Evolutionary conservation across 2,797 vertebrate genomes (phyloP).

Genomic region (Hippocampus kuda): DNA sequence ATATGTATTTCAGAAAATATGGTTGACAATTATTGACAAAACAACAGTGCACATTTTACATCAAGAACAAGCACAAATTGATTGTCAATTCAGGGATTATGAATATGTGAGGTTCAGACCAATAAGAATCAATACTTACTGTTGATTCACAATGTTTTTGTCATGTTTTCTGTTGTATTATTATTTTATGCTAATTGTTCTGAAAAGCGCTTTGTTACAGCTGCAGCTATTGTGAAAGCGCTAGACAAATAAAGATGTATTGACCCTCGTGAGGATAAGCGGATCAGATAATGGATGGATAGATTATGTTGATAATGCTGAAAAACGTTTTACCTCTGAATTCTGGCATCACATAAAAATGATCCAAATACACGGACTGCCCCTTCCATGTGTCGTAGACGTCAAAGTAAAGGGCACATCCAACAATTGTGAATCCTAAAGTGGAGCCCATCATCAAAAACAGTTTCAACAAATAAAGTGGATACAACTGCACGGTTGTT

Average conservation of each 20-base stretch:
- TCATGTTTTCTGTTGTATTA: no score
- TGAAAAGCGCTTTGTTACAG: no score
- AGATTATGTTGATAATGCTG: background rate
- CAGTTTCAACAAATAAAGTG: background rate
- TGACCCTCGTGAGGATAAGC: no score
- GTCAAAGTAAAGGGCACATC: slow-evolving; percentile 73
- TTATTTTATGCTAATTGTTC: no score
- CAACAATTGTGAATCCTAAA: slow-evolving; percentile 65
- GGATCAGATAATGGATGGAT: no score
- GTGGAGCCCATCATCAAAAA: background rate
- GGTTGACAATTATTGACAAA: background rate
- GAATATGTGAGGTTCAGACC: background rate
- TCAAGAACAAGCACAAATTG: no score
- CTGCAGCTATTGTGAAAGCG: no score
- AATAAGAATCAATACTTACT: background rate
- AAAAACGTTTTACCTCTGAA: slow-evolving; percentile 52
- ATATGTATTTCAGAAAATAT: background rate
- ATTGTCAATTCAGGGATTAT: background rate
- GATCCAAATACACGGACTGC: slow-evolving; percentile 67
- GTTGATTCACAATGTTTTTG: no score
- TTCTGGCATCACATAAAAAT: slow-evolving; percentile 76
- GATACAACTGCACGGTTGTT: background rate
- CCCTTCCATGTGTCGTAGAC: slow-evolving; percentile 80
- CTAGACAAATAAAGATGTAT: no score
- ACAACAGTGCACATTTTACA: background rate